These are phyloP conservation scores for Notothenia coriiceps DNA, from an alignment of 2,113 vertebrate species.

Conservation along the genomic window DNA sequence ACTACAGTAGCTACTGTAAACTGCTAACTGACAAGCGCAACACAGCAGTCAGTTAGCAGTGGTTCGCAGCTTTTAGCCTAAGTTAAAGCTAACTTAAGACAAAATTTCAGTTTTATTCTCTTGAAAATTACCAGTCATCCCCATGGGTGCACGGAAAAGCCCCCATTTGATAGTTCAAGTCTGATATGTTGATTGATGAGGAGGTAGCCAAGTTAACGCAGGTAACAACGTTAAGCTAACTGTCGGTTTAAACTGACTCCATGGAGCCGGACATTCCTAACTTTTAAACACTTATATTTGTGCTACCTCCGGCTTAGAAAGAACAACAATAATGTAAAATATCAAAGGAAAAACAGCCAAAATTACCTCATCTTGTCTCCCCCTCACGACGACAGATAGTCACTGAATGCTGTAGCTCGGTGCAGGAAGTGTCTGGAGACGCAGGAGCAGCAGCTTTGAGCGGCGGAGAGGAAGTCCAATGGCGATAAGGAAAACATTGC, in stretches of 20 bases:
- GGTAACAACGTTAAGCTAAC: conserved; percentile 43
- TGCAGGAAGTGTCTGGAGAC: conserved; percentile 75
- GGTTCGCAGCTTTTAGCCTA: conserved; percentile 31
- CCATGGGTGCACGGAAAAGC: accelerated
- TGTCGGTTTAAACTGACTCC: neutral
- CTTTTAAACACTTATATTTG: neutral
- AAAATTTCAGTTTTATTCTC: neutral
- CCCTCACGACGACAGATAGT: conserved; percentile 50
- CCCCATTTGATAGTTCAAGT: neutral
- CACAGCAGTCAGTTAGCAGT: conserved; percentile 45
- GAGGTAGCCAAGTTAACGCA: conserved; percentile 36
- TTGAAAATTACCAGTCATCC: accelerated
- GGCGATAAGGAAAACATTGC: conserved; percentile 72
- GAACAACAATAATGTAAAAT: neutral
- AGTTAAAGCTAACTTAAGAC: neutral
- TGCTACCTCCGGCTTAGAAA: accelerated
- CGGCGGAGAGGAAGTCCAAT: conserved; percentile 79
- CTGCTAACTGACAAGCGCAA: conserved; percentile 14
- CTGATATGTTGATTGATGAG: neutral
- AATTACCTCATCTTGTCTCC: conserved; percentile 77
- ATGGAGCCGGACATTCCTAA: neutral
- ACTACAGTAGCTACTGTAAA: conserved; percentile 27
- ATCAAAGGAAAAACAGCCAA: neutral
- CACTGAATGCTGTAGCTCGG: conserved; percentile 39
- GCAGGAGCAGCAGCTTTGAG: conserved; percentile 69